Base-by-base conservation (phyloP, 2,888 invertebrate species). In the Latheticus oryzae region DNA sequence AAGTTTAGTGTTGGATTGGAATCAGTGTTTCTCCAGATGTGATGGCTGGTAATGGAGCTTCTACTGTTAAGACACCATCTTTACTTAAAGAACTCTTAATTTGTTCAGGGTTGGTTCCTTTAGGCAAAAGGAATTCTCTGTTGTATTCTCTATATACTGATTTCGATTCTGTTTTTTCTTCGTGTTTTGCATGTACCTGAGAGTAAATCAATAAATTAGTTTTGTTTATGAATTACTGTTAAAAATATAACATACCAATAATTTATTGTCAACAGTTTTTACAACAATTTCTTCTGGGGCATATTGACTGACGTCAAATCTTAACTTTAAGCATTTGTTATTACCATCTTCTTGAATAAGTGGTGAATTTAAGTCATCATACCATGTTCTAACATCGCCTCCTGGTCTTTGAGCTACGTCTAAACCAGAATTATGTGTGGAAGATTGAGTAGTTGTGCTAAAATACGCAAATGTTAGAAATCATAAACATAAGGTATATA, bases 141-240 rank as follows among this genome's bases (percentile, higher is more conserved):
- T 97, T 97, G 87, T 97, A 98, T 81, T 98, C 97, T 81, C 97
- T 88, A 86, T 95, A 97, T 61, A 97, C 95, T 30, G 95, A 94
- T 82, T 96, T 95, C 76, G 93, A 94, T 80, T 96, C 95, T 43
- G 93, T 89, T 97, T 28, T 97, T 82, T 98, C 97, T 80, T 98
- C 97, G 81, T 98, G 98, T 81, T 96, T 96, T 61, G 97, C 97
- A 77, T 97, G 95, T 42, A 97, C 95, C 95, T 95, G 81, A 42
- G 85, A 82, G 68, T 58, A 60, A 70, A 65, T 32, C 32, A 2
- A 32, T 2, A 11, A 7, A 32, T 12, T 21, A 21, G 5, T 5
- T 7, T 21, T 21, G 5, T n/a, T n/a, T n/a, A n/a, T n/a, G n/a
- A n/a, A n/a, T n/a, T 7, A 21, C 21, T n/a, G n/a, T n/a, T n/a